Evolutionary conservation across 2,888 invertebrate species (phyloP).

Genomic region (Pyrrhosoma nymphula): DNA sequence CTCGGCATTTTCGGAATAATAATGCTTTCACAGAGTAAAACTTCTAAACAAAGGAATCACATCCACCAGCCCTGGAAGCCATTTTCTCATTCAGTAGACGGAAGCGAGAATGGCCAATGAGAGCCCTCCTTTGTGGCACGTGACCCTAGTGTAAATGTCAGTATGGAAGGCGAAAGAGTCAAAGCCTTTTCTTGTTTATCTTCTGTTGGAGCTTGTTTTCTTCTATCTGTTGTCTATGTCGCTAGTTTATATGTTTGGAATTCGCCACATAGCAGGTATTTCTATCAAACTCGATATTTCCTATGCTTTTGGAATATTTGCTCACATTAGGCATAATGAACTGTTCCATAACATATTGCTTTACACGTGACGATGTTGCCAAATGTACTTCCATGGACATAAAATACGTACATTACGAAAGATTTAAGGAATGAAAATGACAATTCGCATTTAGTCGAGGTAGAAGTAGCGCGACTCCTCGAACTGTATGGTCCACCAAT

Average conservation of each 20-base stretch:
- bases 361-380: conserved; percentile 70
- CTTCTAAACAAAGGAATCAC: conserved; percentile 90
- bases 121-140: conserved; percentile 71
- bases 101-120: conserved; percentile 73
- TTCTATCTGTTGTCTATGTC: conserved; percentile 89
- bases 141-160: conserved; percentile 73
- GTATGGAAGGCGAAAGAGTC: conserved; percentile 76
- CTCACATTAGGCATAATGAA: neutral
- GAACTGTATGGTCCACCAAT: neutral
- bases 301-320: neutral
- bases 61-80: conserved; percentile 88
- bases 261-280: conserved; percentile 86
- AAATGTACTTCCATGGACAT: conserved; percentile 68
- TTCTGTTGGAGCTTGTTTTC: conserved; percentile 86
- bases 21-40: conserved; percentile 75
- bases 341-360: conserved; percentile 62
- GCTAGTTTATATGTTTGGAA: conserved; percentile 94
- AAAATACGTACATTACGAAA: conserved; percentile 16
- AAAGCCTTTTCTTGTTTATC: conserved; percentile 79
- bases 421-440: conserved; percentile 25
- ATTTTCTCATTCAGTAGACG: conserved; percentile 85
- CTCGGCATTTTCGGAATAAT: conserved; percentile 90
- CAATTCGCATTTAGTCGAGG: neutral
- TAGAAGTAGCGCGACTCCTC: neutral
- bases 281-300: conserved; percentile 53